Evolutionary conservation across 2,888 invertebrate species (phyloP).

Genomic region (Phaedon cochleariae): DNA sequence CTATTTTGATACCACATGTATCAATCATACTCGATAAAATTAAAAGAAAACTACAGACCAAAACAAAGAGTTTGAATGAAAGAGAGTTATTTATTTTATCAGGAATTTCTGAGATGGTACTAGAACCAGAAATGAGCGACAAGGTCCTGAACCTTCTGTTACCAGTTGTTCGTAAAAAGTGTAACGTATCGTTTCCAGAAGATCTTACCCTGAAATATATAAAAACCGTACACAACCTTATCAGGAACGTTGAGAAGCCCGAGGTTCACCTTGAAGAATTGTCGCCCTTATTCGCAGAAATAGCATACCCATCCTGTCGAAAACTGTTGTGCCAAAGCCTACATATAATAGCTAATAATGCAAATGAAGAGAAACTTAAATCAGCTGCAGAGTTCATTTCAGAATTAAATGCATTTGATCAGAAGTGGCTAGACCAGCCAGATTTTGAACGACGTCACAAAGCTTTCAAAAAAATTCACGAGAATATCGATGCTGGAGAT

Average conservation of each 20-base stretch:
- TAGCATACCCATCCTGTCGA: conserved; percentile 72
- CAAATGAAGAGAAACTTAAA: conserved; percentile 56
- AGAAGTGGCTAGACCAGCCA: conserved; percentile 91
- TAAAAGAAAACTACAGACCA: conserved; percentile 70
- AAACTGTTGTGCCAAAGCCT: conserved; percentile 74
- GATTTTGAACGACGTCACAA: conserved; percentile 85
- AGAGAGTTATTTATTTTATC: conserved; percentile 79
- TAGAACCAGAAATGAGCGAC: conserved; percentile 73
- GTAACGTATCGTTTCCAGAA: conserved; percentile 69
- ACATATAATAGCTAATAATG: conserved; percentile 66
- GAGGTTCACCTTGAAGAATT: conserved; percentile 74
- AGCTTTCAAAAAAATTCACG: conserved; percentile 76
- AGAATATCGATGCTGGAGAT: conserved; percentile 63
- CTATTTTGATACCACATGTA: conserved; percentile 78
- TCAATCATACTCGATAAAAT: conserved; percentile 75
- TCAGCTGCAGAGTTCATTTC: conserved; percentile 67
- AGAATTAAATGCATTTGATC: conserved; percentile 88
- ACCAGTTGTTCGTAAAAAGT: conserved; percentile 76
- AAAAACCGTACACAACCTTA: conserved; percentile 77
- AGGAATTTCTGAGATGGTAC: conserved; percentile 78
- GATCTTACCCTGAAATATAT: conserved; percentile 76
- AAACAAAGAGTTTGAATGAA: conserved; percentile 70
- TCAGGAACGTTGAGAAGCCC: conserved; percentile 73
- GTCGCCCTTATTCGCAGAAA: conserved; percentile 76
- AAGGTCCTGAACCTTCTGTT: conserved; percentile 74